Percentiles rank a stretch among this genome's conserved stretches.
These are phyloP conservation scores for Toxonevra muliebris DNA, from an alignment of 2,888 invertebrate species.

Conservation along the genomic window DNA sequence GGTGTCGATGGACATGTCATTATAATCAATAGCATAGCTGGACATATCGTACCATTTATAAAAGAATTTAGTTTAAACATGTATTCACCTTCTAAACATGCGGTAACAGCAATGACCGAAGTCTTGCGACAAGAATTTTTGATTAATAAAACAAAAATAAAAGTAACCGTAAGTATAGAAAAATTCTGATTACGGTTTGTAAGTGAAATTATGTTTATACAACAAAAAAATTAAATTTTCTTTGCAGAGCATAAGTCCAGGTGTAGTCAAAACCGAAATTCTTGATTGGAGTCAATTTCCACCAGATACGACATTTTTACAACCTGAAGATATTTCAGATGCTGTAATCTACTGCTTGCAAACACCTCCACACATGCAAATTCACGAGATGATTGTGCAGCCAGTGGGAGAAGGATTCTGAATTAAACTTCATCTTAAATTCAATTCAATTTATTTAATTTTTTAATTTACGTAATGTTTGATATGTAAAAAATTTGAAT, in stretches of 20 bases:
- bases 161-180: constrained; percentile 56
- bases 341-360: constrained; percentile 54
- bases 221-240: constrained; percentile 24
- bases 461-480: no score
- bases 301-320: constrained; percentile 39
- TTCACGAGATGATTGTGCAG: no score
- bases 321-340: constrained; percentile 52
- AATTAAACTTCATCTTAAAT: no score
- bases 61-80: constrained; percentile 49
- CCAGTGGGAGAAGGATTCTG: no score
- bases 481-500: no score
- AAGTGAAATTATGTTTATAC: no score
- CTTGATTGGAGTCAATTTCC: constrained; percentile 39
- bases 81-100: constrained; percentile 60
- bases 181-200: not conserved
- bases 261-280: constrained; percentile 51
- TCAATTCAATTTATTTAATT: no score
- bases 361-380: constrained; percentile 53
- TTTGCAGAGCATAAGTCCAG: constrained; percentile 56
- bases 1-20: no score
- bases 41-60: constrained; percentile 59
- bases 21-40: constrained; percentile 64
- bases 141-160: constrained; percentile 47
- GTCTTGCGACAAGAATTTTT: constrained; percentile 60
- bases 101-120: constrained; percentile 60